Evolutionary conservation across 2,113 vertebrate genomes (phyloP).

Genomic region (Redunca redunca): DNA sequence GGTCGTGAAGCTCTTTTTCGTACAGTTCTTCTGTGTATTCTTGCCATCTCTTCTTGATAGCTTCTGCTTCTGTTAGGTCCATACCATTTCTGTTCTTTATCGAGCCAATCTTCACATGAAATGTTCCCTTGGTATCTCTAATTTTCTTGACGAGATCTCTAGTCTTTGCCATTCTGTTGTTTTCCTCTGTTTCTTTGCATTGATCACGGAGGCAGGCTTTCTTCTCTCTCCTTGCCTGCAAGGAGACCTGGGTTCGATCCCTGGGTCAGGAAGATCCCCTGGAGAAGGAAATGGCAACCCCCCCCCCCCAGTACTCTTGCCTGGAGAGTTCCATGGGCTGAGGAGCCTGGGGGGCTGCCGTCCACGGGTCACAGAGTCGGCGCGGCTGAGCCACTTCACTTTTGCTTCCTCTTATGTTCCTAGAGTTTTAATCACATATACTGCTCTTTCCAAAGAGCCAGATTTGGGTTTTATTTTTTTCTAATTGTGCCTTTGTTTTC

Average conservation of each 20-base stretch:
- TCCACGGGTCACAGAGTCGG: too few species aligned
- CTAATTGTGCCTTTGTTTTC: neutral
- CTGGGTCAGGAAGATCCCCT: too few species aligned
- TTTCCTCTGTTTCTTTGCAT: neutral
- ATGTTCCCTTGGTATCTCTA: neutral
- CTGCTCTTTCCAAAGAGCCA: neutral
- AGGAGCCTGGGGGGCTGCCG: too few species aligned
- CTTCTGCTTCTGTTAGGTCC: neutral
- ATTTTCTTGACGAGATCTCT: neutral
- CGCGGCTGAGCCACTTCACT: fast-evolving
- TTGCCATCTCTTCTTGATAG: neutral
- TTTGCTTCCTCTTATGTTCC: neutral
- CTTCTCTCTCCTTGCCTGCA: neutral
- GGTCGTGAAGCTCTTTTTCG: neutral
- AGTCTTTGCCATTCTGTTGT: neutral
- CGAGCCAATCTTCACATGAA: neutral
- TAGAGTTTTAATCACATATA: neutral
- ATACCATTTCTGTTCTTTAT: neutral
- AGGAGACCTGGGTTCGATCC: too few species aligned
- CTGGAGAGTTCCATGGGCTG: too few species aligned
- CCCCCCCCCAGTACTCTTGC: too few species aligned
- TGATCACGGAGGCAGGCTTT: neutral
- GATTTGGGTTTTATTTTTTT: neutral
- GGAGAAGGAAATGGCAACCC: too few species aligned
- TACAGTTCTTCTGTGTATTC: neutral